Conservation (phyloP, 2,797 vertebrate species). For the Poecilia gillii region DNA sequence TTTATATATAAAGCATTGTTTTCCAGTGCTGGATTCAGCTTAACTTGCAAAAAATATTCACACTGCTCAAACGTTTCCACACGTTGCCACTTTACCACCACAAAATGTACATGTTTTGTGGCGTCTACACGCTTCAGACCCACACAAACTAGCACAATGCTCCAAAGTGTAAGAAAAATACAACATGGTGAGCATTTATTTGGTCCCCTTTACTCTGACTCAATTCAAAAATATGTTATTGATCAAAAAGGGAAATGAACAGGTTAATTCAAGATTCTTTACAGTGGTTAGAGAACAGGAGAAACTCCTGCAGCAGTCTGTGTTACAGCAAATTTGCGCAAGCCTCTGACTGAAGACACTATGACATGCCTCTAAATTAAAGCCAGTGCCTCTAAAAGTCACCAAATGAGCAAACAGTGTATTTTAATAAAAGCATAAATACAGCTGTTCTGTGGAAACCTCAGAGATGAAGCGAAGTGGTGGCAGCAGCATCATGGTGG, state of each 20-base stretch:
- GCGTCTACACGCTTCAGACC: neutral
- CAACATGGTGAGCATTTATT: neutral
- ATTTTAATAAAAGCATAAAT: neutral
- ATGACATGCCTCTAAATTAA: neutral
- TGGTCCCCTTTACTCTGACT: neutral
- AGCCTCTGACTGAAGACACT: too few species aligned
- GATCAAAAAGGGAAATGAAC: too few species aligned
- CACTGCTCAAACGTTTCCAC: neutral
- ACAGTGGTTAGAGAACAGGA: too few species aligned
- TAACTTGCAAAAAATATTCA: neutral
- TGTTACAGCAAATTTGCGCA: too few species aligned
- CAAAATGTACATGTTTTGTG: neutral
- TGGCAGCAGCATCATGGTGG: neutral
- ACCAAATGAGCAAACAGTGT: neutral
- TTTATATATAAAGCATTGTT: conserved; percentile 39
- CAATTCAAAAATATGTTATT: too few species aligned
- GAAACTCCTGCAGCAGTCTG: too few species aligned
- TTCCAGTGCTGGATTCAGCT: neutral
- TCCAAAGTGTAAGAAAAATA: too few species aligned
- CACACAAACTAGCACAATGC: neutral
- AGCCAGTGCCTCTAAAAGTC: neutral
- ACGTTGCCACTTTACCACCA: neutral
- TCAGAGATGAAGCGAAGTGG: neutral
- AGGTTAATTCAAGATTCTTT: too few species aligned
- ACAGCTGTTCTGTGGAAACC: neutral